These are phyloP conservation scores for rat (Rattus norvegicus) DNA, from an alignment of 2,113 vertebrate genomes.

Conservation along the genomic window DNA sequence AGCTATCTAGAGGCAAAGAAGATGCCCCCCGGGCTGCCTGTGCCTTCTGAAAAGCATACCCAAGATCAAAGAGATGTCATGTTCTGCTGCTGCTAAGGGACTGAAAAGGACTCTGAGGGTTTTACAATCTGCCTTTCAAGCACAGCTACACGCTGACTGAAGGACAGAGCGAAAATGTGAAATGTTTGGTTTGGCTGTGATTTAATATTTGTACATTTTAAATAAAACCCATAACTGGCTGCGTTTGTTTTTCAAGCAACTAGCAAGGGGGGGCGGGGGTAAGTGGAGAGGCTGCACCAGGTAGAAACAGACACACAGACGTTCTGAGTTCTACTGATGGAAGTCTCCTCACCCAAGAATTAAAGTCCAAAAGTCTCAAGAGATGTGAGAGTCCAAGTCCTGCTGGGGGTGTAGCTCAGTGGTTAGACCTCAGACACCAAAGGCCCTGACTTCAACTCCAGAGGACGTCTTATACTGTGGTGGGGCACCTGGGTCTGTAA, in stretches of 20 bases:
- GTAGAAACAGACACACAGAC: background rate
- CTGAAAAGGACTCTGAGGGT: background rate
- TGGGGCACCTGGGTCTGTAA: background rate
- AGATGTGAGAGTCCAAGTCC: background rate
- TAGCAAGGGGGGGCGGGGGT: background rate
- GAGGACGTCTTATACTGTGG: background rate
- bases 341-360: background rate
- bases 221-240: background rate
- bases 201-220: background rate
- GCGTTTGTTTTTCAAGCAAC: background rate
- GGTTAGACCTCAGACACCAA: background rate
- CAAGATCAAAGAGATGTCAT: slow-evolving; percentile 21
- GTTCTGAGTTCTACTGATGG: background rate
- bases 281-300: background rate
- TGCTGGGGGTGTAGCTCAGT: background rate
- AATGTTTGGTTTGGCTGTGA: background rate
- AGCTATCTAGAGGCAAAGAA: slow-evolving; percentile 49
- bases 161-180: background rate
- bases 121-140: background rate
- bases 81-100: background rate
- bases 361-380: background rate
- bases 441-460: background rate
- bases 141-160: background rate
- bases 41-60: background rate
- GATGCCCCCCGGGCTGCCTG: background rate